Conservation (phyloP, 2,797 vertebrate genomes). For the Halcyon chelicuti region DNA sequence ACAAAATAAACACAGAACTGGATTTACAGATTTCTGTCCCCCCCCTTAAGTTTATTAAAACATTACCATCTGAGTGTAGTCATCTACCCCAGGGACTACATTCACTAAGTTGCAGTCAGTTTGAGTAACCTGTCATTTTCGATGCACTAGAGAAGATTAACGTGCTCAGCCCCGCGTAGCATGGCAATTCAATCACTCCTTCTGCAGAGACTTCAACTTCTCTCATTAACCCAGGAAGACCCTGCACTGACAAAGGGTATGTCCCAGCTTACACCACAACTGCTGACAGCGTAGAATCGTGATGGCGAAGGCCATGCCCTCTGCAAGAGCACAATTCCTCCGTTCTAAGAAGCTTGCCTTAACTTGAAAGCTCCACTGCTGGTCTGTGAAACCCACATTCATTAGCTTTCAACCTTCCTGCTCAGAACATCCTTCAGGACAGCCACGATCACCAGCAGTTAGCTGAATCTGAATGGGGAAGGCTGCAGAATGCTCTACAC, state of each 20-base stretch:
- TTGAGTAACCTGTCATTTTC: neutral
- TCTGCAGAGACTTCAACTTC: neutral
- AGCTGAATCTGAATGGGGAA: neutral
- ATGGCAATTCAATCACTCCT: neutral
- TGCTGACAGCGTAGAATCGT: neutral
- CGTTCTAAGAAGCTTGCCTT: neutral
- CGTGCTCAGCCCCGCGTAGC: neutral
- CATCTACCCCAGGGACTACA: neutral
- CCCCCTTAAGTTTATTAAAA: neutral
- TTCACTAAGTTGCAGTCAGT: neutral
- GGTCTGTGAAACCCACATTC: neutral
- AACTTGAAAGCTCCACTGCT: neutral
- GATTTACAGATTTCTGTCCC: neutral
- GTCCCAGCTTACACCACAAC: neutral
- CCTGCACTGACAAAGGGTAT: neutral
- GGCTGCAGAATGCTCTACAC: neutral
- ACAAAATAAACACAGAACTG: neutral
- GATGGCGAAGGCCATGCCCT: neutral
- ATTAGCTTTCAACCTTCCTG: neutral
- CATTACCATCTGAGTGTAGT: neutral
- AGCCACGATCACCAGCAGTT: rapidly evolving
- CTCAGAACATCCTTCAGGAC: neutral
- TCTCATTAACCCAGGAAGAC: neutral
- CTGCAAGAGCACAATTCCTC: neutral
- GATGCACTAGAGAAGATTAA: neutral